phyloP scores from a whole-genome alignment of 2,888 invertebrate species.

The Eupithecia exiguata region DNA sequence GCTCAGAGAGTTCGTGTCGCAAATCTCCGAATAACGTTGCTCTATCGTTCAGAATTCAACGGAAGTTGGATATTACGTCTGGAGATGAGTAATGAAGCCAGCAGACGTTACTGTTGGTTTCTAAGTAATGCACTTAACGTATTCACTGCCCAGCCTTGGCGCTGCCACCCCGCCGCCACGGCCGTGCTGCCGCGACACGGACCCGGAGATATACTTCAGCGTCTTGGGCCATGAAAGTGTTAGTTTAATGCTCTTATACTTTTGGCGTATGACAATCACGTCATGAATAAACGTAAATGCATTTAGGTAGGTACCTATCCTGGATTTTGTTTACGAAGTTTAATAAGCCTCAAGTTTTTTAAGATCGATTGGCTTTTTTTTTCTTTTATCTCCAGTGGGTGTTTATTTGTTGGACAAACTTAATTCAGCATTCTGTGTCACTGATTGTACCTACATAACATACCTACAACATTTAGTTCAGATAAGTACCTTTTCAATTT shows the following conservation, averaged over 20 bases:
- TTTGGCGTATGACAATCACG: neutral
- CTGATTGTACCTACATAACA: neutral
- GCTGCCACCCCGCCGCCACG: too few relatives aligned
- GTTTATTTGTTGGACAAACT: neutral
- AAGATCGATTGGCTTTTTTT: neutral
- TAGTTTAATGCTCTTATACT: neutral
- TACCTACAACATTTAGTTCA: neutral
- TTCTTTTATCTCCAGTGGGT: neutral
- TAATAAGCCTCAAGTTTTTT: neutral
- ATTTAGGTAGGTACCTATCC: neutral
- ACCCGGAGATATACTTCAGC: too few relatives aligned
- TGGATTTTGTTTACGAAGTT: neutral
- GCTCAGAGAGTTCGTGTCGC: neutral
- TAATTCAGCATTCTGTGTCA: neutral
- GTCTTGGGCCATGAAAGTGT: too few relatives aligned
- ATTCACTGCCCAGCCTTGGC: too few relatives aligned
- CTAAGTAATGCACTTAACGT: too few relatives aligned
- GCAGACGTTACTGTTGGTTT: neutral
- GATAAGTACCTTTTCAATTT: neutral
- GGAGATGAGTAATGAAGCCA: neutral
- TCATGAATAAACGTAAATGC: neutral
- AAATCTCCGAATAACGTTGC: neutral
- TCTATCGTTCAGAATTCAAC: slow-evolving; percentile 38
- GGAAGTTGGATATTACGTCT: slow-evolving; percentile 43
- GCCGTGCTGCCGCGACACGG: too few relatives aligned